Conservation (phyloP, 2,797 vertebrate genomes). For the Lithobates pipiens region DNA sequence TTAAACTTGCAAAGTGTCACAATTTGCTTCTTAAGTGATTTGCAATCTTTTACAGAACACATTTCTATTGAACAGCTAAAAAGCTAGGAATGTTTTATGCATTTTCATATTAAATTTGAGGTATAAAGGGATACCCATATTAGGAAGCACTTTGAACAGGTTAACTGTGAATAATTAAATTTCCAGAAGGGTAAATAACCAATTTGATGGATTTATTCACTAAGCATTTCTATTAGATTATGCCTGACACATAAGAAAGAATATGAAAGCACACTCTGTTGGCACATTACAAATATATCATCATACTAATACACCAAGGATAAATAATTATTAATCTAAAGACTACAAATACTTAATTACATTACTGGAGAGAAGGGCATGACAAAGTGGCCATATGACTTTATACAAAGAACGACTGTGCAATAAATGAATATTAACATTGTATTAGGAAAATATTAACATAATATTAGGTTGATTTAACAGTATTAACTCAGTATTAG, state of each 20-base stretch:
- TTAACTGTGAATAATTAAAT: slow-evolving; percentile 52
- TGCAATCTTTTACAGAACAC: slow-evolving; percentile 39
- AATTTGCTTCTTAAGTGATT: slow-evolving; percentile 50
- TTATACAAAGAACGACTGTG: background rate
- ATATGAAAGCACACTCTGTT: slow-evolving; percentile 17
- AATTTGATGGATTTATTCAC: slow-evolving; percentile 39
- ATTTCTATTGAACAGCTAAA: slow-evolving; percentile 30
- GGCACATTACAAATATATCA: slow-evolving; percentile 1
- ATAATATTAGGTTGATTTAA: background rate
- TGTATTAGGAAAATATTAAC: background rate
- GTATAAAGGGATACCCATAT: slow-evolving; percentile 40
- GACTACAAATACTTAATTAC: background rate
- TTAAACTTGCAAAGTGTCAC: slow-evolving; percentile 41
- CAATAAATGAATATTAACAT: background rate
- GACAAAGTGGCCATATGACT: background rate
- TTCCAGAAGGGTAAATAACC: slow-evolving; percentile 40
- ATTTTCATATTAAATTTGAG: slow-evolving; percentile 42
- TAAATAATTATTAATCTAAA: slow-evolving; percentile 4
- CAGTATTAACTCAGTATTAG: background rate
- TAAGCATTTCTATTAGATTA: slow-evolving; percentile 22
- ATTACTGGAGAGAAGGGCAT: background rate
- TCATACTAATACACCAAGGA: slow-evolving; percentile 1
- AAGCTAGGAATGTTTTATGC: slow-evolving; percentile 40
- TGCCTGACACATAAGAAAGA: slow-evolving; percentile 15
- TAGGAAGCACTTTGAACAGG: slow-evolving; percentile 48